These are phyloP conservation scores for Xestia sexstrigata DNA, from an alignment of 2,888 invertebrate species.

Conservation along the genomic window DNA sequence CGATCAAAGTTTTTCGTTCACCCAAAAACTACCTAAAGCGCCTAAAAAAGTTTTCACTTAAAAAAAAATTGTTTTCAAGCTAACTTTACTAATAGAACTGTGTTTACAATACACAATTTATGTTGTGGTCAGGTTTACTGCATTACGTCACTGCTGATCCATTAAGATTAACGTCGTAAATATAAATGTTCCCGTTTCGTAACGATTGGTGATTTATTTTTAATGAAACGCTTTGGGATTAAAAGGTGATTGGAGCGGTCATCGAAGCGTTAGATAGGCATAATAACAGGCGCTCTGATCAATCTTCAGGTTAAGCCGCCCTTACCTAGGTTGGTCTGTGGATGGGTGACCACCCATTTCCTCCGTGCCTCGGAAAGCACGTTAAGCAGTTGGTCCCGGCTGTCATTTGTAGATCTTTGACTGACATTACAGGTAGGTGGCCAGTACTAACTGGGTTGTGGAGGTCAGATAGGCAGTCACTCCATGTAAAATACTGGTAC, in stretches of 20 bases:
- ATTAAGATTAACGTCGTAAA: constrained; percentile 48
- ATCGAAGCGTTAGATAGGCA: not conserved
- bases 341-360: no score
- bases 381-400: no score
- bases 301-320: not conserved
- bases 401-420: no score
- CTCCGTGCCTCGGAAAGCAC: no score
- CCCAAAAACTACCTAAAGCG: no score
- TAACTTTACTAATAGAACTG: constrained; percentile 12
- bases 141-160: constrained; percentile 45
- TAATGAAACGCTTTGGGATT: constrained; percentile 12
- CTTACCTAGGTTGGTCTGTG: no score
- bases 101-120: constrained; percentile 50
- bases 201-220: constrained; percentile 27
- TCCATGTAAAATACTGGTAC: no score
- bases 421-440: no score
- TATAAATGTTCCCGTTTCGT: constrained; percentile 28
- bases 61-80: constrained; percentile 23
- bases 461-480: no score
- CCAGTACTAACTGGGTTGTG: no score
- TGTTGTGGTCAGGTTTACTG: constrained; percentile 52
- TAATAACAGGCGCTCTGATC: not conserved
- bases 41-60: no score
- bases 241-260: not conserved
- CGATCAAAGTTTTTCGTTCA: no score